These are phyloP conservation scores for Rhinatrema bivittatum DNA, from an alignment of 2,797 vertebrate genomes.

Conservation along the genomic window DNA sequence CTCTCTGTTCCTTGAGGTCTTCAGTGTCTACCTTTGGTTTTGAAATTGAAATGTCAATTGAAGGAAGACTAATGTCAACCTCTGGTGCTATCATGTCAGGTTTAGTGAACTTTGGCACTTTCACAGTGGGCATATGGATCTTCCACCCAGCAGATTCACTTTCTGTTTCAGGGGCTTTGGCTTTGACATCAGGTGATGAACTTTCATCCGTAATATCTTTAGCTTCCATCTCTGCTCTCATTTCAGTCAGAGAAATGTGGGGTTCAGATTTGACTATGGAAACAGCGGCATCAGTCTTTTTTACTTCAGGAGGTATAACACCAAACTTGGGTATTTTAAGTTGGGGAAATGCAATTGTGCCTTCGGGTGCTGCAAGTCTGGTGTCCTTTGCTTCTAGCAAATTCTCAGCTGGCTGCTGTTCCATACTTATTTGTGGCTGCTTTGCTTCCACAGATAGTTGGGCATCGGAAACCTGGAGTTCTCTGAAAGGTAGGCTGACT, in stretches of 20 bases:
- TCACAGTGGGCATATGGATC: not conserved
- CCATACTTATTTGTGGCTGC: not conserved
- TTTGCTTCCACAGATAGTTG: not conserved
- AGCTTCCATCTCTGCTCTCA: accelerated
- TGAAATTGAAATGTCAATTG: accelerated
- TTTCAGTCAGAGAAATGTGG: not conserved
- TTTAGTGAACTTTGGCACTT: not conserved
- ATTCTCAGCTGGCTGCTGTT: accelerated
- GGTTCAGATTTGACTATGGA: too few relatives aligned
- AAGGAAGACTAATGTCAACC: not conserved
- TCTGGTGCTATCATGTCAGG: not conserved
- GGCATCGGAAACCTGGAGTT: too few relatives aligned
- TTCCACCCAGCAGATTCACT: not conserved
- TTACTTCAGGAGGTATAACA: slow-evolving; percentile 8
- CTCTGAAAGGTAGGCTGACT: too few relatives aligned
- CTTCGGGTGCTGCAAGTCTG: slow-evolving; percentile 23
- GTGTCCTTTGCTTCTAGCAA: not conserved
- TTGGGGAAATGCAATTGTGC: slow-evolving; percentile 54
- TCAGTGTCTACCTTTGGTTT: too few relatives aligned
- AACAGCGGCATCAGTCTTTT: slow-evolving; percentile 1
- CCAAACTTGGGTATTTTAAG: slow-evolving; percentile 56
- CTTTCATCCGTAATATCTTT: not conserved
- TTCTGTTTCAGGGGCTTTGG: not conserved
- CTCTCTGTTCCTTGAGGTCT: not conserved
- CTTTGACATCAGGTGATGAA: accelerated